A percentile compares a stretch with the other conserved stretches of the same genome.
Evolutionary conservation across 2,113 vertebrate species (phyloP).

Genomic region (Plestiodon gilberti): DNA sequence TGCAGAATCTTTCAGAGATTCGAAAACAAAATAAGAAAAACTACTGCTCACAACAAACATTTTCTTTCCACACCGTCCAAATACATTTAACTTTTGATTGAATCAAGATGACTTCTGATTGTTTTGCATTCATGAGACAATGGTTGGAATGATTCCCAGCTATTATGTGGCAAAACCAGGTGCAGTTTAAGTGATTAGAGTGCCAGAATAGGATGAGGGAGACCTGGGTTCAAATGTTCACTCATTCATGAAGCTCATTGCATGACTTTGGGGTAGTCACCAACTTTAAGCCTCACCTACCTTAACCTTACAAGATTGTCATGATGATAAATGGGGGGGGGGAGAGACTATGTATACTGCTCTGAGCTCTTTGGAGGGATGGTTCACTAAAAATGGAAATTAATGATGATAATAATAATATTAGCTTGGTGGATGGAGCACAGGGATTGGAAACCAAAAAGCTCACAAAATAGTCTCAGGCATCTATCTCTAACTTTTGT

Average conservation of each 20-base stretch:
- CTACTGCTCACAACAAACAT: conserved; percentile 30
- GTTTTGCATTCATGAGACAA: conserved; percentile 24
- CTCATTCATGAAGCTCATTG: background rate
- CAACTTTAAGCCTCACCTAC: background rate
- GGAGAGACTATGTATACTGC: no score
- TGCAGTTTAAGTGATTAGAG: no score
- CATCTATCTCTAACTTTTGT: background rate
- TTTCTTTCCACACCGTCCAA: background rate
- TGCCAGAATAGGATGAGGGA: background rate
- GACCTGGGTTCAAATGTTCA: no score
- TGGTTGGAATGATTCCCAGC: background rate
- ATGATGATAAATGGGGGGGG: background rate
- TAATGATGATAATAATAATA: no score
- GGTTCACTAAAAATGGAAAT: no score
- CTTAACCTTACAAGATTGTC: background rate
- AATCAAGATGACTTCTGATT: conserved; percentile 33
- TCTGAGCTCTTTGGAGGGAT: no score
- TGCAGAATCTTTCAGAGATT: background rate
- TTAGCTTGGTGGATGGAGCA: no score
- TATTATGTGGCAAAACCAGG: background rate
- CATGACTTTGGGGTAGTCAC: background rate
- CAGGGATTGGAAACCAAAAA: no score
- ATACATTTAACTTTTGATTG: background rate
- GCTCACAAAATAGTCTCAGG: no score
- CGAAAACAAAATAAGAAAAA: background rate